These are phyloP conservation scores for Mormyrus iriodes DNA, from an alignment of 2,113 vertebrate genomes.

Conservation along the genomic window DNA sequence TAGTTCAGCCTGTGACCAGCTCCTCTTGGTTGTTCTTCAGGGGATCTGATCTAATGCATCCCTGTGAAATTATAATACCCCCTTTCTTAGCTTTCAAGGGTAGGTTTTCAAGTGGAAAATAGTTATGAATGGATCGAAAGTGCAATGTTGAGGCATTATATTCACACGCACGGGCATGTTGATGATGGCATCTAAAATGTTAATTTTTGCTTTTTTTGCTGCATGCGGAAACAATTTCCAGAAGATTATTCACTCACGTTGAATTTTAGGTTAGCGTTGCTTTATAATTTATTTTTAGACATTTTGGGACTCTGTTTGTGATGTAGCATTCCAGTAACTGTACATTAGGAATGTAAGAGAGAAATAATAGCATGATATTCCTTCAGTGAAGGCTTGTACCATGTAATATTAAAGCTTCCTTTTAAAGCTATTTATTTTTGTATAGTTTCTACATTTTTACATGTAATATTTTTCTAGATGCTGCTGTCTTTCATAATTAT, in stretches of 20 bases:
- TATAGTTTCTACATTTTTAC: conserved; percentile 39
- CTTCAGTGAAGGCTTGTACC: conserved; percentile 73
- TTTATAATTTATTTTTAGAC: conserved; percentile 12
- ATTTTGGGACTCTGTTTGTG: background rate
- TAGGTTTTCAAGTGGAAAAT: background rate
- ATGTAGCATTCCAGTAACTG: background rate
- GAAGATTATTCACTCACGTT: background rate
- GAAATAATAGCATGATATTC: conserved; percentile 44
- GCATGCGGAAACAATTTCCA: background rate
- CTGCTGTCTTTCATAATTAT: conserved; percentile 42
- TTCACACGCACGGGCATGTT: background rate
- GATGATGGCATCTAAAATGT: background rate
- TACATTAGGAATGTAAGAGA: background rate
- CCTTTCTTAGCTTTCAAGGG: background rate
- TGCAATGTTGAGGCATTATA: background rate
- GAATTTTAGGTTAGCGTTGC: background rate
- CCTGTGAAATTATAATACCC: background rate
- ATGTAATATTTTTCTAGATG: conserved; percentile 36
- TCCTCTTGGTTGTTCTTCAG: background rate
- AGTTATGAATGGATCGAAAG: background rate
- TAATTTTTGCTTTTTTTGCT: conserved; percentile 7
- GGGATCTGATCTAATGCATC: background rate
- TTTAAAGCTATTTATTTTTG: conserved; percentile 56
- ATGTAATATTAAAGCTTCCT: conserved; percentile 63
- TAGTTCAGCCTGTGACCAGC: background rate